Base-by-base conservation (phyloP, 2,797 vertebrate species). In the Sciurus vulgaris region DNA sequence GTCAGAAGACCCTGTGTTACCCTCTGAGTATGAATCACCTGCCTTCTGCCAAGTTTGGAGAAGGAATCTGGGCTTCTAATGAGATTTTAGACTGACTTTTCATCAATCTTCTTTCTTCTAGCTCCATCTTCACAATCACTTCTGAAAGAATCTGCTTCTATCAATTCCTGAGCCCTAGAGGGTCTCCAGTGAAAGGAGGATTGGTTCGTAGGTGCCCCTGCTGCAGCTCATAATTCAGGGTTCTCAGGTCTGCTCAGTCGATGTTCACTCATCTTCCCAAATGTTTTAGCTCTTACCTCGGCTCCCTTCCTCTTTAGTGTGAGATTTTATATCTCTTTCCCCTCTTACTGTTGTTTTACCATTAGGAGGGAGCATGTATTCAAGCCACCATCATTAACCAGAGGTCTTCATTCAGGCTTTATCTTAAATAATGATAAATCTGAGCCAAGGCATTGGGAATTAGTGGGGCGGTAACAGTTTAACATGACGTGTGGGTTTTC, bases 401-500 rank as follows among this genome's bases (percentile, higher is more conserved):
- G 30, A 73, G 14, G 54, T 47, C 28, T 78, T 93, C 51, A 95
- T 35, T 82, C 26, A 51, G 69, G 1, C 51, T 87, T 86, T 35
- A 47, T 44, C 61, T 86, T 44, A 93, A 88, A 89, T 77, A 91
- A 77, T 77, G 47, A 77, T 7, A 59, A 59, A 41, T 69, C 63
- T 74, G 56, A 88, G 44, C 35, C 41, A 76, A 76, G 59, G 47
- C 12, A 38, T 20, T 24, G 78, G 76, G 59, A 51, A 93, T 65
- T 22, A 76, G 49, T 54, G 20, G 8, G 61, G 81, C 35, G 2
- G 7, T 74, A n/a, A 74, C 61, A 30, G 47, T 67, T 86, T 85
- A 79, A 44, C 49, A 47, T 51, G 63, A 70, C 78, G 67, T 35
- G 22, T 78, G 91, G 41, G 2, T 30, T 81, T 69, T 61, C 81